Percentiles rank a stretch among this genome's conserved stretches.
phyloP scores from a whole-genome alignment of 1,140 invertebrate species.

The Sitodiplosis mosellana region DNA sequence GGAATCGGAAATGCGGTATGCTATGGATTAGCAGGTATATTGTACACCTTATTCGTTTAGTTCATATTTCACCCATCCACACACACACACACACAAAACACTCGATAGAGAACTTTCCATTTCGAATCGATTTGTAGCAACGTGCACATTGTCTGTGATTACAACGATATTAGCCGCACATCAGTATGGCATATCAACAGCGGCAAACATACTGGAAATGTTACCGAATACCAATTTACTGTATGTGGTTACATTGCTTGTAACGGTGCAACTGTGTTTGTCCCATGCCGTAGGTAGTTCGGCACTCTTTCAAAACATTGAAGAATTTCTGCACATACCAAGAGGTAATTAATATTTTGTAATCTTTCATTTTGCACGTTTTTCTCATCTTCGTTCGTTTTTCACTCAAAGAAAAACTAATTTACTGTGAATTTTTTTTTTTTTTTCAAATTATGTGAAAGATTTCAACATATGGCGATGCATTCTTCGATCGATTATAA shows the following conservation, averaged over 20 bases:
- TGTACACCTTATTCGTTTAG: slow-evolving; percentile 3
- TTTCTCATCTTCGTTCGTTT: too few species aligned
- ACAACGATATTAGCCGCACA: slow-evolving; percentile 38
- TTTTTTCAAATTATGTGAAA: slow-evolving; percentile 27
- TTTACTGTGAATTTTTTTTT: too few species aligned
- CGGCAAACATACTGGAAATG: slow-evolving; percentile 31
- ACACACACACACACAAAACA: too few species aligned
- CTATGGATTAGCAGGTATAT: slow-evolving; percentile 38
- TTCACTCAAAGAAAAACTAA: too few species aligned
- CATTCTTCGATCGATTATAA: slow-evolving; percentile 46
- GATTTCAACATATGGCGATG: slow-evolving; percentile 64
- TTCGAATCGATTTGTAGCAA: slow-evolving; percentile 25
- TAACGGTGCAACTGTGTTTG: slow-evolving; percentile 53
- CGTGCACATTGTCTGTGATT: slow-evolving; percentile 38
- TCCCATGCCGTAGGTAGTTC: slow-evolving; percentile 55
- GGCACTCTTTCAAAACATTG: slow-evolving; percentile 54
- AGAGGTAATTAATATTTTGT: slow-evolving; percentile 24
- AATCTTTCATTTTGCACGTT: neutral
- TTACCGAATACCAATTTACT: slow-evolving; percentile 40
- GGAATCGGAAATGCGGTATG: slow-evolving; percentile 43
- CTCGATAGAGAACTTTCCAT: too few species aligned
- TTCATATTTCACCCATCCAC: slow-evolving; percentile 1
- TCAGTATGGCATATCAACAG: slow-evolving; percentile 36
- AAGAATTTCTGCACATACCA: slow-evolving; percentile 36
- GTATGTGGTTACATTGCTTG: slow-evolving; percentile 40